These are phyloP conservation scores for Cheilosia grossa DNA, from an alignment of 2,888 invertebrate genomes.

Conservation along the genomic window DNA sequence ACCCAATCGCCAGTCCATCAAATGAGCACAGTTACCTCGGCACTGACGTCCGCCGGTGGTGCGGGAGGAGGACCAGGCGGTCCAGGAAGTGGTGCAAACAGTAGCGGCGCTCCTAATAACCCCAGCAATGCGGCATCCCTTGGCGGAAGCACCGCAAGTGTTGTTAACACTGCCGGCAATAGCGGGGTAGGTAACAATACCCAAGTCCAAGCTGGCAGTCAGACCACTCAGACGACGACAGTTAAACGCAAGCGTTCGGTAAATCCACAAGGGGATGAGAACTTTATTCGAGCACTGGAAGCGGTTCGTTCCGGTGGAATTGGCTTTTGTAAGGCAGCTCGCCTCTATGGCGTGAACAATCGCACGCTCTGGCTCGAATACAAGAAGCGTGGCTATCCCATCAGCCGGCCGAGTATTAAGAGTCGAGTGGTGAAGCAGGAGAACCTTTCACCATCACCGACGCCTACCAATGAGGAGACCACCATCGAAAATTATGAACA, in stretches of 20 bases:
- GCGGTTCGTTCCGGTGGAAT: slow-evolving; percentile 93
- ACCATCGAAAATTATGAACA: slow-evolving; percentile 83
- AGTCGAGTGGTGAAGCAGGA: slow-evolving; percentile 88
- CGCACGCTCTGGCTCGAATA: slow-evolving; percentile 93
- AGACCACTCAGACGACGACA: slow-evolving; percentile 78
- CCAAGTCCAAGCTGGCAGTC: slow-evolving; percentile 66
- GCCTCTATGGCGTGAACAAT: slow-evolving; percentile 93
- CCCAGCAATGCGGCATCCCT: slow-evolving; percentile 68
- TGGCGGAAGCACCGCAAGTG: slow-evolving; percentile 67
- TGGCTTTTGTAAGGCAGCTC: slow-evolving; percentile 93
- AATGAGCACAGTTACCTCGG: slow-evolving; percentile 76
- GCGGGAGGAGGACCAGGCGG: slow-evolving; percentile 79
- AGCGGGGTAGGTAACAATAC: slow-evolving; percentile 63
- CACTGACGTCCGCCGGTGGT: slow-evolving; percentile 78
- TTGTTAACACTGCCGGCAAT: slow-evolving; percentile 49
- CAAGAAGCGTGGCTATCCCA: slow-evolving; percentile 92
- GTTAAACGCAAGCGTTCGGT: slow-evolving; percentile 88
- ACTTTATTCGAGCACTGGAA: slow-evolving; percentile 91
- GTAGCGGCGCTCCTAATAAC: slow-evolving; percentile 62
- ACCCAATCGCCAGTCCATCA: slow-evolving; percentile 83
- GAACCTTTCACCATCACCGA: slow-evolving; percentile 86
- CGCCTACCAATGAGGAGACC: slow-evolving; percentile 83
- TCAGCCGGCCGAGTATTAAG: slow-evolving; percentile 90
- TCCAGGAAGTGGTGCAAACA: slow-evolving; percentile 78
- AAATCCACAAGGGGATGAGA: slow-evolving; percentile 92